phyloP scores from a whole-genome alignment of 2,888 invertebrate genomes.

The Meteorus colon region DNA sequence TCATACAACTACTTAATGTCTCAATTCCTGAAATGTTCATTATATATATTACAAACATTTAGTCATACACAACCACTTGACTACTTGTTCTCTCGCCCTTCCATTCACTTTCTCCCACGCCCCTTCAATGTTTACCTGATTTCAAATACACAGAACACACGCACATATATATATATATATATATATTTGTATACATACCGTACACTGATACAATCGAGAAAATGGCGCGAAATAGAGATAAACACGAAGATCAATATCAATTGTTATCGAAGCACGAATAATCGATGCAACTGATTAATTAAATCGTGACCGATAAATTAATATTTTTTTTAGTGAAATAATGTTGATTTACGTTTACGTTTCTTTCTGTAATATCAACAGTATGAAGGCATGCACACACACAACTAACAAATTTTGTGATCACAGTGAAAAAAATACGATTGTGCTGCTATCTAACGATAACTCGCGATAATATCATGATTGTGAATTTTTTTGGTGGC shows the following conservation, averaged over 20 bases:
- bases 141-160: no score
- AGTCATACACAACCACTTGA: no score
- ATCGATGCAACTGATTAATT: neutral
- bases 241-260: neutral
- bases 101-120: no score
- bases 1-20: neutral
- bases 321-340: slow-evolving; percentile 30
- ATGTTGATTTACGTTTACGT: slow-evolving; percentile 20
- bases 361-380: slow-evolving; percentile 17
- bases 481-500: neutral
- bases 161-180: neutral
- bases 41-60: neutral
- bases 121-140: no score
- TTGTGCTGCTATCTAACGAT: slow-evolving; percentile 60
- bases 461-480: slow-evolving; percentile 52
- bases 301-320: neutral
- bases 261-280: neutral
- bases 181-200: slow-evolving; percentile 23
- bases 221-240: slow-evolving; percentile 36
- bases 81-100: no score
- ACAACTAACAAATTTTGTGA: neutral
- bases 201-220: slow-evolving; percentile 9
- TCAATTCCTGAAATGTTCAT: no score
- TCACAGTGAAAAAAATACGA: slow-evolving; percentile 63
- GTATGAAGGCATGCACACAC: slow-evolving; percentile 43